Base-by-base conservation (phyloP, 2,797 vertebrate genomes). In the Fistularia tabacaria region DNA sequence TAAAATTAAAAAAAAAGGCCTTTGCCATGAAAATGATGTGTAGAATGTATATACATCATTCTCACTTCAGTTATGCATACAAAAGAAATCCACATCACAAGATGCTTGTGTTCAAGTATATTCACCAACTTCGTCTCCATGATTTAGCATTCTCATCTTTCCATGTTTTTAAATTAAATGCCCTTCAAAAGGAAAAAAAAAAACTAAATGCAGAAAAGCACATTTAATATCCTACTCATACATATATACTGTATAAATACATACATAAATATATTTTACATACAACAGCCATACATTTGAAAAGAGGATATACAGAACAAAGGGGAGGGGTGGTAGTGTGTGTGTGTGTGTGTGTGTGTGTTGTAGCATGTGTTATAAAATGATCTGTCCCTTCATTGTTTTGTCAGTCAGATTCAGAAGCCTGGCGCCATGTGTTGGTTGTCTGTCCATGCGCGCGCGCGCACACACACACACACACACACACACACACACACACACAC, bases 241-340 rank as follows among this genome's bases (percentile, higher is more conserved):
- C 95, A 97, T 98, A 97, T 95, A 91, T 91, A 92, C 90, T 92
- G 91, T 92, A 92, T 91, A 98, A 94, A 95, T 97, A 96, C 94
- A 93, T 95, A 95, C 94, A 98, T 98, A 98, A 95, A 98, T 98
- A 98, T 93, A 98, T 93, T 96, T 94, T 96, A 97, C 95, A 96
- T 95, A 97, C 91, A 97, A 95, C 76, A 93, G 93, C 86, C 88
- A 94, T 93, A 91, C 91, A 91, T 91, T 91, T 90, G 85, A 89
- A 93, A 93, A 92, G 92, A 90, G 91, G 90, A 92, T 89, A 90
- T 91, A 92, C 90, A 89, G 89, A 91, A 85, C 76, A 81, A 84
- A 81, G 65, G 82, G 85, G 81, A 73, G 85, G 76, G 78, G 85
- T 74, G 85, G 86, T 87, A 79, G 89, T 90, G 88, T 91, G 62